phyloP scores from a whole-genome alignment of 1,140 invertebrate species.

The Pogonus chalceus region DNA sequence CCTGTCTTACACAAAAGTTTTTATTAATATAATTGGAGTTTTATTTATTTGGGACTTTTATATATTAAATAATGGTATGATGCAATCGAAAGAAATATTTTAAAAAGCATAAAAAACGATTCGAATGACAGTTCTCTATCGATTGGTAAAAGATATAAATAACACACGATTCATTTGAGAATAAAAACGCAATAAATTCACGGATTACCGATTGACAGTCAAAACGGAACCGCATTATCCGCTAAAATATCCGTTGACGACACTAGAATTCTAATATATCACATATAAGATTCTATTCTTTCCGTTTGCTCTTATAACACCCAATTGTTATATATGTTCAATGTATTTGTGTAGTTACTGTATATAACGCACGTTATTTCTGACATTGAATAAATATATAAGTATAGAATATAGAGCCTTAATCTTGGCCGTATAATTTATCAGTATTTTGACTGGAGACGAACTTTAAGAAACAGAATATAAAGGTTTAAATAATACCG shows the following conservation, averaged over 20 bases:
- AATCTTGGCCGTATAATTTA: not conserved
- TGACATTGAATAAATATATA: not conserved
- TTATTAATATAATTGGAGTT: too few relatives aligned
- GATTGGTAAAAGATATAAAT: not conserved
- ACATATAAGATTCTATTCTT: slow-evolving; percentile 1
- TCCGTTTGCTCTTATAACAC: not conserved
- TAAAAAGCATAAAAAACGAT: too few relatives aligned
- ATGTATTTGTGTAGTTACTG: not conserved
- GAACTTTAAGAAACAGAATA: not conserved
- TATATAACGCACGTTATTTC: not conserved
- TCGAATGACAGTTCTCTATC: too few relatives aligned
- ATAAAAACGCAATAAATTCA: slow-evolving; percentile 28
- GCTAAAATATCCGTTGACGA: slow-evolving; percentile 25
- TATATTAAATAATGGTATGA: too few relatives aligned
- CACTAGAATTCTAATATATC: slow-evolving; percentile 3
- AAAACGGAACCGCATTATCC: slow-evolving; percentile 25
- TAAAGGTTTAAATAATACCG: slow-evolving; percentile 1
- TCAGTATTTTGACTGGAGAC: slow-evolving; percentile 4
- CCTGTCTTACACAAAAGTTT: too few relatives aligned
- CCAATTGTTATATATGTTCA: not conserved
- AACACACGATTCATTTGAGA: not conserved
- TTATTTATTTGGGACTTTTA: too few relatives aligned
- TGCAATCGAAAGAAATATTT: too few relatives aligned
- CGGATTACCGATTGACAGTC: slow-evolving; percentile 27
- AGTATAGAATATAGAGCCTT: slow-evolving; percentile 4